phyloP scores from a whole-genome alignment of 2,113 vertebrate species.

The Ahaetulla prasina region DNA sequence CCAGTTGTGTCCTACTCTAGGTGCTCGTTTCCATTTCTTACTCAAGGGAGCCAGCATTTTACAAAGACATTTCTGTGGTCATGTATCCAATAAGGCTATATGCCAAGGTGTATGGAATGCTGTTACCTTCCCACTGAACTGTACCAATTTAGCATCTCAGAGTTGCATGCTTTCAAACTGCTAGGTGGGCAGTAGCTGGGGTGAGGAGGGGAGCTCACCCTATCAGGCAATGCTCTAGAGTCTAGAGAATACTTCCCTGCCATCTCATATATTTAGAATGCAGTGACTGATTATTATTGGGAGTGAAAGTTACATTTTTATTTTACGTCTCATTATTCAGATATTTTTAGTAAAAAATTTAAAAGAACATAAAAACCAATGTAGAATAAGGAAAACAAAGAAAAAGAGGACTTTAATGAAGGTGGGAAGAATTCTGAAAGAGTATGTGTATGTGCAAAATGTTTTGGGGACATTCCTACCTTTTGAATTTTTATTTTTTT shows the following conservation, averaged over 20 bases:
- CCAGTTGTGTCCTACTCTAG: no score
- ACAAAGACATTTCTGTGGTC: no score
- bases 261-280: neutral
- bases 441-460: neutral
- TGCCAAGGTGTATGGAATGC: no score
- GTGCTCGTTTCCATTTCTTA: no score
- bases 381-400: neutral
- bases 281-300: neutral
- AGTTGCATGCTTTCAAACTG: no score
- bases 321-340: neutral
- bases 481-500: neutral
- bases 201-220: no score
- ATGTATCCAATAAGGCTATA: no score
- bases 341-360: neutral
- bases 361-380: neutral
- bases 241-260: neutral
- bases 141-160: no score
- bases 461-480: neutral
- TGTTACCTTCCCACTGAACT: no score
- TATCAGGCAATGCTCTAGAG: neutral
- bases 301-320: neutral
- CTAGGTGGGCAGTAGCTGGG: no score
- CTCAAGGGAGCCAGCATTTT: no score
- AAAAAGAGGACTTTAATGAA: neutral
- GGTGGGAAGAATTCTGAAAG: neutral